Evolutionary conservation across 2,888 invertebrate genomes (phyloP).

Genomic region (Noctua fimbriata): DNA sequence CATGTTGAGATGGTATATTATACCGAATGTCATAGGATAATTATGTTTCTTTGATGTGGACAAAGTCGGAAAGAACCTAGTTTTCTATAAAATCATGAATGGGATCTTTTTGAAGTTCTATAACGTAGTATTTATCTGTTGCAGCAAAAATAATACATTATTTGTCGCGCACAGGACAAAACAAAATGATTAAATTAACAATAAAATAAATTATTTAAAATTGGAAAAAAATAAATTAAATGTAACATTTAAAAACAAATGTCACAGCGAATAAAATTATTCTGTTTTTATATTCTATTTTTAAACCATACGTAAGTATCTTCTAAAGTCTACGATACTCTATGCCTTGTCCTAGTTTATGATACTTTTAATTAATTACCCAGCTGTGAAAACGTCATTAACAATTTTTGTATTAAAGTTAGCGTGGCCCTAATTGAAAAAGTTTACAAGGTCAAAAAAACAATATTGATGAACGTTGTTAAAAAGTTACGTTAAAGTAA

Average conservation of each 20-base stretch:
- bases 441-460: conserved; percentile 52
- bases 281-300: not conserved
- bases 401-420: conserved; percentile 52
- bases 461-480: conserved; percentile 52
- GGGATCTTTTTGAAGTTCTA: not conserved
- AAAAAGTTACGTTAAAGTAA: conserved; percentile 37
- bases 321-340: not conserved
- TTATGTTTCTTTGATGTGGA: no score
- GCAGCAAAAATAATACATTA: no score
- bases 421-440: conserved; percentile 54
- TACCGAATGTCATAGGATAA: no score
- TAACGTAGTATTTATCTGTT: not conserved
- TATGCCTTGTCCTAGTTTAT: conserved; percentile 21
- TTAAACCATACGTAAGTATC: not conserved
- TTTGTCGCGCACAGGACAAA: no score
- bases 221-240: no score
- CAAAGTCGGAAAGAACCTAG: not conserved
- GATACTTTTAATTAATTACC: conserved; percentile 52
- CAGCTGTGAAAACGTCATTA: conserved; percentile 52
- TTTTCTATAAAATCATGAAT: not conserved
- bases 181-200: no score
- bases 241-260: no score
- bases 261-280: no score
- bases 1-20: no score
- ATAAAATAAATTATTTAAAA: no score